Evolutionary conservation across 2,888 invertebrate genomes (phyloP).

Genomic region (Cerastis rubricosa): DNA sequence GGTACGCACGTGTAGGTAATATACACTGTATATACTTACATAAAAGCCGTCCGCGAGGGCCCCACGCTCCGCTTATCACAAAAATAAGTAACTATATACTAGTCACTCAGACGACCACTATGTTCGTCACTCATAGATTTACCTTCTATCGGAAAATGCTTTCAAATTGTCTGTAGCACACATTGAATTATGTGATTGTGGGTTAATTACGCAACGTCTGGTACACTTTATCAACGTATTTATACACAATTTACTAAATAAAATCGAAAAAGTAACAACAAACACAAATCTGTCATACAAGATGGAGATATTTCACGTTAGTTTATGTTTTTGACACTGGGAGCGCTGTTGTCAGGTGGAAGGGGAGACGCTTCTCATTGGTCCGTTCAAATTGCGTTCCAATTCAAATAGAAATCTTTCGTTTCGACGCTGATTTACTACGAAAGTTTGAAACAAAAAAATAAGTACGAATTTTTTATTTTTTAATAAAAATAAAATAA

Average conservation of each 20-base stretch:
- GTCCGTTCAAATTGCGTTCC: conserved; percentile 78
- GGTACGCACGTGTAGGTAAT: conserved; percentile 75
- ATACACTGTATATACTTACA: conserved; percentile 85
- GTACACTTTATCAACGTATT: conserved; percentile 79
- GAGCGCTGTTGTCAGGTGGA: conserved; percentile 84
- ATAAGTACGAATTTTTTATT: background rate
- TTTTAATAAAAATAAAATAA: conserved; percentile 5
- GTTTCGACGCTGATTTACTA: conserved; percentile 3
- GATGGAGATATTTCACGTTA: conserved; percentile 92
- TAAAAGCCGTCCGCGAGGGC: conserved; percentile 86
- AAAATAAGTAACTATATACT: conserved; percentile 91
- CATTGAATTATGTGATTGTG: conserved; percentile 68
- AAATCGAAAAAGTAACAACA: conserved; percentile 89
- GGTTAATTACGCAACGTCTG: conserved; percentile 72
- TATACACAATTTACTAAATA: conserved; percentile 80
- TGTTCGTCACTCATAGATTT: conserved; percentile 87
- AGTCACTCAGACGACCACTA: conserved; percentile 87
- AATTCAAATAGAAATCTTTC: conserved; percentile 60
- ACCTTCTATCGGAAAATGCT: conserved; percentile 74
- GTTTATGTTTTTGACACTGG: conserved; percentile 86
- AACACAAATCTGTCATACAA: conserved; percentile 92
- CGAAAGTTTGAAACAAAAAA: conserved; percentile 1
- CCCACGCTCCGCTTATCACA: conserved; percentile 90
- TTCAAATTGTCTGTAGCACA: conserved; percentile 69
- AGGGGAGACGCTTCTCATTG: conserved; percentile 81